phyloP scores from a whole-genome alignment of 1,140 invertebrate species.

The Hyles vespertilio region DNA sequence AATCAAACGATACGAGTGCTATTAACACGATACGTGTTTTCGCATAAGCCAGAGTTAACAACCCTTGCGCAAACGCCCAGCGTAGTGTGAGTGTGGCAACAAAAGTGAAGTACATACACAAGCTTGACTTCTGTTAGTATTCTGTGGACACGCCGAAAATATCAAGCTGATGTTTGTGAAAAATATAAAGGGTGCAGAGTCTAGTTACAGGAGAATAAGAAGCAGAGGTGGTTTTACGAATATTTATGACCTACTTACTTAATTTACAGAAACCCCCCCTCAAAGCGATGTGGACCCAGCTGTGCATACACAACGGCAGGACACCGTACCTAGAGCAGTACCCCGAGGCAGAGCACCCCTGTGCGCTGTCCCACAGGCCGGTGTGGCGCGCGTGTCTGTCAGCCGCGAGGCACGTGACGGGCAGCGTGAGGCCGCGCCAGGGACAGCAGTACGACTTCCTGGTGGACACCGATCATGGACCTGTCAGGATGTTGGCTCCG shows the following conservation, averaged over 20 bases:
- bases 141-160: too few relatives aligned
- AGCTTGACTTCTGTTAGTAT: too few relatives aligned
- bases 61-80: too few relatives aligned
- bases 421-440: constrained; percentile 44
- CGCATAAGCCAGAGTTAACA: too few relatives aligned
- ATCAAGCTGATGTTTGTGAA: too few relatives aligned
- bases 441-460: constrained; percentile 58
- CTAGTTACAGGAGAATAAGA: too few relatives aligned
- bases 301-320: constrained; percentile 62
- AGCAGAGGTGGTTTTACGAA: too few relatives aligned
- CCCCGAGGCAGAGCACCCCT: constrained; percentile 33
- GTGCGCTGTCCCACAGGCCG: constrained; percentile 42
- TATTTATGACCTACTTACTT: constrained; percentile 1
- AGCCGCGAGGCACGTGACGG: constrained; percentile 49
- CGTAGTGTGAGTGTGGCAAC: too few relatives aligned
- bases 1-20: too few relatives aligned
- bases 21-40: too few relatives aligned
- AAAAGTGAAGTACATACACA: too few relatives aligned
- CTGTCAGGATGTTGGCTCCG: constrained; percentile 58
- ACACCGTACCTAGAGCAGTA: constrained; percentile 64
- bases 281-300: constrained; percentile 61
- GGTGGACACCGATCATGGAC: constrained; percentile 51
- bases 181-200: too few relatives aligned
- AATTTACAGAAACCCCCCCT: constrained; percentile 48
- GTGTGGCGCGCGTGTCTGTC: constrained; percentile 49